Conservation (phyloP, 2,888 invertebrate genomes). For the Polydrusus cervinus region DNA sequence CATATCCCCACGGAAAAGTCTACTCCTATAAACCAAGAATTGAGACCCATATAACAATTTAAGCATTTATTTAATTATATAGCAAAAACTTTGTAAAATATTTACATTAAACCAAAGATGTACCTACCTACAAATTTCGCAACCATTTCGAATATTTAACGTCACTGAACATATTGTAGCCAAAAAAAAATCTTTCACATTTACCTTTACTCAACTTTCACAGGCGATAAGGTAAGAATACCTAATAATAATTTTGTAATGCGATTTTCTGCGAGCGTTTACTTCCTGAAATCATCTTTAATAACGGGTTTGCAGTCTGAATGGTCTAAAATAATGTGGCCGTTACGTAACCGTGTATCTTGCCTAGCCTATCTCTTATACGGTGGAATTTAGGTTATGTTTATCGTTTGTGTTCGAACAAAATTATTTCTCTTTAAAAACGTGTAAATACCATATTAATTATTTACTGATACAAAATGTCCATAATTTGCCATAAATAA, state of each 20-base stretch:
- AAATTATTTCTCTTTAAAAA: too few species aligned
- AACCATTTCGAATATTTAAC: neutral
- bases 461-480: too few species aligned
- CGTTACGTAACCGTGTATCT: neutral
- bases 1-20: too few species aligned
- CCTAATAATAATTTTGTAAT: slow-evolving; percentile 21
- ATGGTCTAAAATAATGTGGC: neutral
- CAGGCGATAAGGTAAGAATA: neutral
- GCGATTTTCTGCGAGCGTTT: slow-evolving; percentile 10
- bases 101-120: too few species aligned
- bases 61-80: too few species aligned
- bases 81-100: too few species aligned
- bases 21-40: too few species aligned
- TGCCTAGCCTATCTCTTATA: neutral
- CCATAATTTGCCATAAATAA: too few species aligned
- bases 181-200: slow-evolving; percentile 13
- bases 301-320: slow-evolving; percentile 8
- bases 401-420: neutral
- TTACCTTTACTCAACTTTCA: slow-evolving; percentile 20
- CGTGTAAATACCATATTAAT: too few species aligned
- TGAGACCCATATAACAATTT: too few species aligned
- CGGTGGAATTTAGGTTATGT: neutral
- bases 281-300: slow-evolving; percentile 28
- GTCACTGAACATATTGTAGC: neutral
- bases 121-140: neutral